Percentiles rank a stretch among this genome's conserved stretches.
Conservation (phyloP, 2,888 invertebrate genomes). For the Mechanitis messenoides region DNA sequence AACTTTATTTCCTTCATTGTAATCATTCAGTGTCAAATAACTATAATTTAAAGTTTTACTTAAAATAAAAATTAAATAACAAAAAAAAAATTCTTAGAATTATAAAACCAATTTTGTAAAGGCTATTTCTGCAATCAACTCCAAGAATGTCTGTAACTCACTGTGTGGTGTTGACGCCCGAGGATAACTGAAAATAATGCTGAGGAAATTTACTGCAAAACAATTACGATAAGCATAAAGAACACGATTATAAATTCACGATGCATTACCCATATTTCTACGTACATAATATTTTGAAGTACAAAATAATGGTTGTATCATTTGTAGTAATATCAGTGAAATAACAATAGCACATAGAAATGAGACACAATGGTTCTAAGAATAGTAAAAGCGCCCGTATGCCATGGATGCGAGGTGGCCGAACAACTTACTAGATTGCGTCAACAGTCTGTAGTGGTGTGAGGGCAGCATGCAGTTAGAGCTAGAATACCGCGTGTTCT, state of each 20-base stretch:
- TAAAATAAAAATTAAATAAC: not conserved
- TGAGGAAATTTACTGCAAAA: conserved; percentile 50
- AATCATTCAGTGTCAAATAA: no score
- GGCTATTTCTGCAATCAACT: not conserved
- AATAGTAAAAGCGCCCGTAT: conserved; percentile 10
- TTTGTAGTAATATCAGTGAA: conserved; percentile 10
- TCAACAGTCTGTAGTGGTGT: conserved; percentile 57
- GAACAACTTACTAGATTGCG: conserved; percentile 61
- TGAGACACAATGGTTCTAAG: conserved; percentile 18
- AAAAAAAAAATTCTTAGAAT: not conserved
- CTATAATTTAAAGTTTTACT: no score
- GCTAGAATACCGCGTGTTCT: conserved; percentile 51
- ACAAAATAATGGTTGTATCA: conserved; percentile 18
- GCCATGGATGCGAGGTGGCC: not conserved
- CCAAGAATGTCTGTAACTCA: conserved; percentile 42
- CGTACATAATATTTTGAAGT: conserved; percentile 24
- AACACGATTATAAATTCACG: conserved; percentile 20
- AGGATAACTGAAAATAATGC: conserved; percentile 60
- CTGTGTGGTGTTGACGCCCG: conserved; percentile 73
- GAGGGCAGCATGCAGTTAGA: conserved; percentile 57
- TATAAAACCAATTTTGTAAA: not conserved
- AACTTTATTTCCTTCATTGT: no score
- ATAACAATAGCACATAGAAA: conserved; percentile 36
- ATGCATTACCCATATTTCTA: conserved; percentile 27
- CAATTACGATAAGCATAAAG: conserved; percentile 18